Percentiles rank a stretch among this genome's conserved stretches.
Evolutionary conservation across 2,888 invertebrate genomes (phyloP).

Genomic region (Marasmarcha lunaedactyla): DNA sequence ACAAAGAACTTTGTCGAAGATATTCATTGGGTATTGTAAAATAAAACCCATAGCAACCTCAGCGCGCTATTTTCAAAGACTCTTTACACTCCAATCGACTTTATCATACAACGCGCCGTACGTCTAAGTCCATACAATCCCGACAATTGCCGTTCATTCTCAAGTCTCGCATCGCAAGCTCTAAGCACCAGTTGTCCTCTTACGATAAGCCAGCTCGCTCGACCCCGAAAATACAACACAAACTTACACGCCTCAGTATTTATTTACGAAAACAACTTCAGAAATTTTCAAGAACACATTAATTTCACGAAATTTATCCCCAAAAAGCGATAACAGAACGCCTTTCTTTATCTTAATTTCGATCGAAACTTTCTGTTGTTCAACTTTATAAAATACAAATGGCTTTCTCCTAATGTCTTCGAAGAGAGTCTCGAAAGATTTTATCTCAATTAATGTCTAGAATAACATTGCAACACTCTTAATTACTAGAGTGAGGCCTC

Average conservation of each 20-base stretch:
- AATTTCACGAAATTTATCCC: slow-evolving; percentile 25
- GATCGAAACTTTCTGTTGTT: slow-evolving; percentile 56
- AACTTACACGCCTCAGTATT: background rate
- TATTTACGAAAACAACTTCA: background rate
- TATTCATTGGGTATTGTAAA: no score
- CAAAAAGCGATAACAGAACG: slow-evolving; percentile 46
- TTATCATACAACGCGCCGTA: slow-evolving; percentile 9
- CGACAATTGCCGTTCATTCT: slow-evolving; percentile 16
- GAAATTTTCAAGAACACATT: slow-evolving; percentile 19
- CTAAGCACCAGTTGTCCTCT: slow-evolving; percentile 45
- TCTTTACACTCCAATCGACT: background rate
- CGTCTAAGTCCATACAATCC: slow-evolving; percentile 17
- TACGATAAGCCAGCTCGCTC: slow-evolving; percentile 41
- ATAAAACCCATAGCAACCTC: no score
- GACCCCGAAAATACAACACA: background rate
- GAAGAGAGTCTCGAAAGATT: slow-evolving; percentile 59
- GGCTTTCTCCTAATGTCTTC: slow-evolving; percentile 50
- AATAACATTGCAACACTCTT: slow-evolving; percentile 69
- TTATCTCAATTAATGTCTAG: slow-evolving; percentile 70
- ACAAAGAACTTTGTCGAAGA: no score
- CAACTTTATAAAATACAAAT: slow-evolving; percentile 39
- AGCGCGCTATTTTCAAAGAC: background rate
- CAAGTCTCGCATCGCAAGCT: background rate
- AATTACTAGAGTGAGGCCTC: slow-evolving; percentile 67
- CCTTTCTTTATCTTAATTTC: slow-evolving; percentile 48